These are phyloP conservation scores for Corythoichthys haematopterus DNA, from an alignment of 2,113 vertebrate species.

Conservation along the genomic window DNA sequence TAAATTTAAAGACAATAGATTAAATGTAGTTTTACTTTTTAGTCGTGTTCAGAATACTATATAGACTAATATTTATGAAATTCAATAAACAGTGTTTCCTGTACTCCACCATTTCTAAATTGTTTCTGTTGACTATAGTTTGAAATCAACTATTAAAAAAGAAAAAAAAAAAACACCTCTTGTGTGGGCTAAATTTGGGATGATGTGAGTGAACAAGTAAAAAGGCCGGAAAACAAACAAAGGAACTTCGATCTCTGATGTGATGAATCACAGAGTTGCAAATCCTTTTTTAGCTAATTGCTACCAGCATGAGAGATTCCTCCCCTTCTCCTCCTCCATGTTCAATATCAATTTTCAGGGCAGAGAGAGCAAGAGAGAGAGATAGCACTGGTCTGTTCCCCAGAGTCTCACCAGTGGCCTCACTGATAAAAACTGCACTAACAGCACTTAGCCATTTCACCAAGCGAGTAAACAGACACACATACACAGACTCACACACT, in stretches of 20 bases:
- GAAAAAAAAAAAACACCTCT: conserved; percentile 32
- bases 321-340: conserved; percentile 74
- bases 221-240: conserved; percentile 58
- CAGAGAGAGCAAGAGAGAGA: conserved; percentile 67
- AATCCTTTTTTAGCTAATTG: conserved; percentile 99
- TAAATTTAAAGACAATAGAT: background rate
- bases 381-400: conserved; percentile 81
- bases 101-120: background rate
- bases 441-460: conserved; percentile 88
- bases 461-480: conserved; percentile 49
- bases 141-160: background rate
- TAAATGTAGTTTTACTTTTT: background rate
- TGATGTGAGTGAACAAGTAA: conserved; percentile 33
- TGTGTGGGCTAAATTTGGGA: conserved; percentile 73
- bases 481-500: conserved; percentile 59
- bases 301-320: conserved; percentile 92
- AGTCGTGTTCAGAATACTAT: background rate
- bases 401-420: conserved; percentile 79
- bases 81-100: background rate
- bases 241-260: conserved; percentile 88
- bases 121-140: background rate
- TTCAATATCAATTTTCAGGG: conserved; percentile 99
- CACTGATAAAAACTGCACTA: conserved; percentile 81
- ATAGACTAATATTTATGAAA: background rate
- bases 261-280: conserved; percentile 91